Evolutionary conservation across 2,888 invertebrate species (phyloP).

Genomic region (Idaea aversata): DNA sequence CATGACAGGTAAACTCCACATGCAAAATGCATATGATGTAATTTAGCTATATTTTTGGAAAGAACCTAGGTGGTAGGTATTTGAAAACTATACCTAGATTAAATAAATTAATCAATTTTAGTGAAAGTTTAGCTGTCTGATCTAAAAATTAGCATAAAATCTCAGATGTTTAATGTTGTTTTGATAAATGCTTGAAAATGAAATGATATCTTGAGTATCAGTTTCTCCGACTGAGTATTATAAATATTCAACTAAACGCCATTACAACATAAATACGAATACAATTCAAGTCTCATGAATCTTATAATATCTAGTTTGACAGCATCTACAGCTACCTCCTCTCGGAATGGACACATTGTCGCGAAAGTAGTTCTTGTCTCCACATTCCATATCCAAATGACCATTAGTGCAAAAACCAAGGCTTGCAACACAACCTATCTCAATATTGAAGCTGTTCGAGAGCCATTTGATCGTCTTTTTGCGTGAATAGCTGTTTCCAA

Average conservation of each 20-base stretch:
- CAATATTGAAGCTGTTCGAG: constrained; percentile 32
- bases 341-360: constrained; percentile 50
- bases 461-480: constrained; percentile 16
- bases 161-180: not conserved
- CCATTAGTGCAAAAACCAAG: constrained; percentile 62
- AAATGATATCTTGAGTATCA: constrained; percentile 5
- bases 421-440: constrained; percentile 42
- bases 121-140: not conserved
- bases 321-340: constrained; percentile 46
- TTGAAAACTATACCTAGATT: not conserved
- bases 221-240: not conserved
- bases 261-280: constrained; percentile 13
- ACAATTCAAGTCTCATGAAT: constrained; percentile 37
- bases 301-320: constrained; percentile 64
- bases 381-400: constrained; percentile 60
- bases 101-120: not conserved
- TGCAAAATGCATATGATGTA: not conserved
- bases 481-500: not conserved
- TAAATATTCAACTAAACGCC: not conserved
- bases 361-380: constrained; percentile 66
- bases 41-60: not conserved
- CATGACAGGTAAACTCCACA: not conserved
- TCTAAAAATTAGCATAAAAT: not conserved
- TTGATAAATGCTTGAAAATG: constrained; percentile 28
- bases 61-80: not conserved